Percentiles rank a stretch among this genome's conserved stretches.
Conservation (phyloP, 2,888 invertebrate species). For the Dryobotodes eremita region DNA sequence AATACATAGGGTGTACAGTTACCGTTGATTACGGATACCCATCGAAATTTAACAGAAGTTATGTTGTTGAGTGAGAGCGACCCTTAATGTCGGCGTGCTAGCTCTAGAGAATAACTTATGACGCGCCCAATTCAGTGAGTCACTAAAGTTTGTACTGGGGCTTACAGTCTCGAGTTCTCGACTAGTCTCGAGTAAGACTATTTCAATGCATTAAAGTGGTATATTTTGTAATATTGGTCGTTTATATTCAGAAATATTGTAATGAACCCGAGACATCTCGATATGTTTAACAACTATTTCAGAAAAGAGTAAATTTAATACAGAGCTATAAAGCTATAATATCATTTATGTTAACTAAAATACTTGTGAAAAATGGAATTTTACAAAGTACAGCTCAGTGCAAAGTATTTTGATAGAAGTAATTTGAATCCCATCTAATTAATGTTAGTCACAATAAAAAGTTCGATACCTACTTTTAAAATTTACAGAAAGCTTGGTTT, state of each 20-base stretch:
- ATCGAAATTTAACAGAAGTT: neutral
- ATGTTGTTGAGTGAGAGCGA: neutral
- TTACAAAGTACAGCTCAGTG: neutral
- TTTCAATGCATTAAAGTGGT: neutral
- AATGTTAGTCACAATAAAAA: neutral
- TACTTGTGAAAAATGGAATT: neutral
- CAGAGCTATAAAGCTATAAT: neutral
- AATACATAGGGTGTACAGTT: neutral
- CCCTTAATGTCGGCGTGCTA: neutral
- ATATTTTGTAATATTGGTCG: neutral
- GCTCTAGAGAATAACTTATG: neutral
- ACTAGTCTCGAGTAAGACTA: neutral
- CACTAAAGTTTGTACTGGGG: neutral
- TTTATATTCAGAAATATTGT: neutral
- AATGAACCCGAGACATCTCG: neutral
- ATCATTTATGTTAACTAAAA: neutral
- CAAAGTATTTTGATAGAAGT: neutral
- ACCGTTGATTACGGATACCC: neutral
- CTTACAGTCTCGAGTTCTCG: neutral
- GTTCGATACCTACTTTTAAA: neutral
- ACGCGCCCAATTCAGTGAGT: neutral
- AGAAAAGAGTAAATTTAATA: conserved; percentile 9
- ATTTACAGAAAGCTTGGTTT: neutral
- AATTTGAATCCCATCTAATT: conserved; percentile 8
- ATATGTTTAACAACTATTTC: neutral